Conservation (phyloP, 2,888 invertebrate genomes). For the Andricus curvator region DNA sequence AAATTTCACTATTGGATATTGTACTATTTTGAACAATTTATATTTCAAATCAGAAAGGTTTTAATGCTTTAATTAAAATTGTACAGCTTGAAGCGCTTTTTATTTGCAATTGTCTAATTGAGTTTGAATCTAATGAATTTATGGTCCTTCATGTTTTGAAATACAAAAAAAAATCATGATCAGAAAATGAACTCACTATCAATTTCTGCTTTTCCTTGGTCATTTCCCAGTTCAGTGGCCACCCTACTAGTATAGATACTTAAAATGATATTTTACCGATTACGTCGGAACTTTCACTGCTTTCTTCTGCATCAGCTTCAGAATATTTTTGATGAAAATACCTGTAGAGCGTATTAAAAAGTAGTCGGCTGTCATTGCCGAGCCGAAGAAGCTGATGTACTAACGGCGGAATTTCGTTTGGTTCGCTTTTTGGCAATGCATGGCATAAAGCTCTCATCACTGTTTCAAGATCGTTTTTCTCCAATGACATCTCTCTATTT, state of each 20-base stretch:
- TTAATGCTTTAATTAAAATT: too few relatives aligned
- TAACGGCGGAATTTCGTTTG: slow-evolving; percentile 84
- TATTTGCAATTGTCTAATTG: too few relatives aligned
- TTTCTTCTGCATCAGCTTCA: slow-evolving; percentile 47
- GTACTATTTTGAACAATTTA: too few relatives aligned
- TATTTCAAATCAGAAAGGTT: too few relatives aligned
- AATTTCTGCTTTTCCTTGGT: too few relatives aligned
- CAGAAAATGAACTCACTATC: too few relatives aligned
- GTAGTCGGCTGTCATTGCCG: slow-evolving; percentile 76
- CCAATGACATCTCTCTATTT: slow-evolving; percentile 82
- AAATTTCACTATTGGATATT: too few relatives aligned
- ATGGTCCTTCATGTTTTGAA: too few relatives aligned
- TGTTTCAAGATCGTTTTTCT: slow-evolving; percentile 81
- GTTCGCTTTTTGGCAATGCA: slow-evolving; percentile 80
- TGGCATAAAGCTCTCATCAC: slow-evolving; percentile 83
- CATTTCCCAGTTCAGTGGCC: too few relatives aligned
- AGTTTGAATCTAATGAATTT: too few relatives aligned
- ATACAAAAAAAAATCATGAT: too few relatives aligned
- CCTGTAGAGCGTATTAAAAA: slow-evolving; percentile 79
- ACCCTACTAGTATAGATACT: not conserved
- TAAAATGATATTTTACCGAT: slow-evolving; percentile 60
- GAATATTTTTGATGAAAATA: slow-evolving; percentile 79
- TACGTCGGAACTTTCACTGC: slow-evolving; percentile 60
- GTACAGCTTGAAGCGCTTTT: too few relatives aligned
- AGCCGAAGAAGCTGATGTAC: slow-evolving; percentile 84